Conservation (phyloP, 2,797 vertebrate species). For the Sebastes trivittatus region DNA sequence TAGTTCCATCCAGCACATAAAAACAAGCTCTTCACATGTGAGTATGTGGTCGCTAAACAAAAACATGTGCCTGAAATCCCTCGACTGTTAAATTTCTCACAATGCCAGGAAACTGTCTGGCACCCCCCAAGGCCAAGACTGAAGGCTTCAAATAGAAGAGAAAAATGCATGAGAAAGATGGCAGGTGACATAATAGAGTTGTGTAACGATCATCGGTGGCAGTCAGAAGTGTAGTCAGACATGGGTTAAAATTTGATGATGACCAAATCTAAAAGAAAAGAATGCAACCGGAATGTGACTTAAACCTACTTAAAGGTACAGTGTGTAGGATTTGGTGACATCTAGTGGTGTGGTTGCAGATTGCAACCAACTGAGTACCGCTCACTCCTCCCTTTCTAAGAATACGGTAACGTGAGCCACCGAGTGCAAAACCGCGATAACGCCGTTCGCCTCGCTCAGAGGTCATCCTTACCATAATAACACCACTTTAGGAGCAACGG, state of each 20-base stretch:
- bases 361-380: too few species aligned
- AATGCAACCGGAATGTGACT: neutral
- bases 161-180: neutral
- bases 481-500: too few species aligned
- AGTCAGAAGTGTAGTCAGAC: neutral
- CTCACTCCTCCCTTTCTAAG: too few species aligned
- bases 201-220: slow-evolving; percentile 9
- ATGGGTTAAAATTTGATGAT: neutral
- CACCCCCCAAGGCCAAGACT: slow-evolving; percentile 66
- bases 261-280: neutral
- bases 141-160: slow-evolving; percentile 28
- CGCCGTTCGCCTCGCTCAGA: too few species aligned
- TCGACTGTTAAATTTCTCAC: slow-evolving; percentile 75
- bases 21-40: slow-evolving; percentile 76
- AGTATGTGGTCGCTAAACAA: slow-evolving; percentile 70
- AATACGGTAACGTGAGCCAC: too few species aligned
- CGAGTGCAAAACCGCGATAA: too few species aligned
- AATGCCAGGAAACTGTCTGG: slow-evolving; percentile 81
- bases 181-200: slow-evolving; percentile 41
- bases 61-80: slow-evolving; percentile 71
- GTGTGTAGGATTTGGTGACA: too few species aligned
- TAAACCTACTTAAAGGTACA: too few species aligned
- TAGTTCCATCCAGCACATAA: slow-evolving; percentile 66
- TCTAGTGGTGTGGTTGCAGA: too few species aligned
- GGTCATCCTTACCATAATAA: too few species aligned